Conservation (phyloP, 1,140 invertebrate genomes). For the Drosophila simulans region DNA sequence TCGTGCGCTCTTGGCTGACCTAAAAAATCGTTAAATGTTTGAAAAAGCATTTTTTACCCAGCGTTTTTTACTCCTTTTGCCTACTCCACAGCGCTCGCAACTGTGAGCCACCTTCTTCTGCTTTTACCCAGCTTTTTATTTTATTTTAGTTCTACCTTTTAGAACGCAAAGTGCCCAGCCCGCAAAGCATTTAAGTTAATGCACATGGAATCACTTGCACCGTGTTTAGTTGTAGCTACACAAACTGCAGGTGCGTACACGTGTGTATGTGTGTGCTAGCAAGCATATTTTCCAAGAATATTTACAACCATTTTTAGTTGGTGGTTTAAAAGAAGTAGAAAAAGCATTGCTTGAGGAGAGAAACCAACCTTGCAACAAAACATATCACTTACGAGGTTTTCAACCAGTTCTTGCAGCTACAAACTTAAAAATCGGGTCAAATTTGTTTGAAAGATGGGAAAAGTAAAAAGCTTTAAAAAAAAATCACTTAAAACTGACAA, state of each 20-base stretch:
- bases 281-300: not conserved
- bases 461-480: not conserved
- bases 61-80: slow-evolving; percentile 10
- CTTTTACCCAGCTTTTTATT: slow-evolving; percentile 18
- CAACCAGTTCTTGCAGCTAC: too few relatives aligned
- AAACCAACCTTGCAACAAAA: not conserved
- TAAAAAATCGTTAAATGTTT: slow-evolving; percentile 65
- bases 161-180: slow-evolving; percentile 76
- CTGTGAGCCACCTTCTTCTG: not conserved
- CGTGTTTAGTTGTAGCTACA: slow-evolving; percentile 15
- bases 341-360: not conserved
- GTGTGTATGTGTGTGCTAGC: slow-evolving; percentile 1
- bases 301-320: slow-evolving; percentile 3
- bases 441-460: too few relatives aligned
- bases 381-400: too few relatives aligned
- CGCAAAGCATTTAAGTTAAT: slow-evolving; percentile 82
- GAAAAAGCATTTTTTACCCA: slow-evolving; percentile 34
- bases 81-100: slow-evolving; percentile 23
- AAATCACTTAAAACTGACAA: not conserved
- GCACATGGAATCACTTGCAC: slow-evolving; percentile 63
- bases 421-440: too few relatives aligned
- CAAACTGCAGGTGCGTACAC: slow-evolving; percentile 45
- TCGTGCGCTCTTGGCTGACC: slow-evolving; percentile 67
- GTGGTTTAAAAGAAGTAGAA: not conserved
- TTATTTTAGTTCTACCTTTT: slow-evolving; percentile 60